These are phyloP conservation scores for Archaeoteleia sp. DNA, from an alignment of 2,888 invertebrate genomes.

Conservation along the genomic window DNA sequence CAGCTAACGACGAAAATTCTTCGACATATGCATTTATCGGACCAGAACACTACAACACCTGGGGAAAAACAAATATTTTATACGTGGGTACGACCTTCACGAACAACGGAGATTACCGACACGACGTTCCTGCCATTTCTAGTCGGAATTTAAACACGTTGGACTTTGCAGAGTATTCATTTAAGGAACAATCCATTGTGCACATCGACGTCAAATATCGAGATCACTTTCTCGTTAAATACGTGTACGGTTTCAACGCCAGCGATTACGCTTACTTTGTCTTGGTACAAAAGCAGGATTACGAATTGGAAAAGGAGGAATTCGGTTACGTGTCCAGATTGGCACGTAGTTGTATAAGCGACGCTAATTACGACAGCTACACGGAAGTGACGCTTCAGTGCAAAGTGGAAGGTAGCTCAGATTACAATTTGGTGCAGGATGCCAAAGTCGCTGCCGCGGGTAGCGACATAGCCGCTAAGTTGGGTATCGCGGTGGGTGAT, in stretches of 20 bases:
- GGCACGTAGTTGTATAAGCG: constrained; percentile 94
- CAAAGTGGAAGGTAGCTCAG: constrained; percentile 78
- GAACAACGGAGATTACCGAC: constrained; percentile 91
- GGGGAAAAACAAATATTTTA: constrained; percentile 88
- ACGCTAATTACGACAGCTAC: constrained; percentile 96
- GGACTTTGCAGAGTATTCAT: constrained; percentile 87
- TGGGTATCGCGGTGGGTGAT: constrained; percentile 87
- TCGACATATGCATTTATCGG: constrained; percentile 96
- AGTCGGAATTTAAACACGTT: constrained; percentile 88
- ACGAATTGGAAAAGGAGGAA: constrained; percentile 91
- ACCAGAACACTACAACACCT: constrained; percentile 89
- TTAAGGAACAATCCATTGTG: constrained; percentile 89
- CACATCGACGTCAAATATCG: constrained; percentile 94
- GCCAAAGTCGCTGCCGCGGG: constrained; percentile 92
- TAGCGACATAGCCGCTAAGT: constrained; percentile 85
- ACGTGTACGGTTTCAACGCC: constrained; percentile 96
- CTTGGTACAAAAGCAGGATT: constrained; percentile 94
- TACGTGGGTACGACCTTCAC: constrained; percentile 96
- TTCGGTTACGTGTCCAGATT: constrained; percentile 92
- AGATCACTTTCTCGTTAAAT: constrained; percentile 96
- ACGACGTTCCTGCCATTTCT: constrained; percentile 94
- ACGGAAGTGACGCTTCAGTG: constrained; percentile 97
- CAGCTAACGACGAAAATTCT: constrained; percentile 92
- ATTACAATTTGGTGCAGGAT: constrained; percentile 94
- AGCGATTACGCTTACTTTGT: constrained; percentile 97